These are phyloP conservation scores for Cheilosia grossa DNA, from an alignment of 2,888 invertebrate genomes.

Conservation along the genomic window DNA sequence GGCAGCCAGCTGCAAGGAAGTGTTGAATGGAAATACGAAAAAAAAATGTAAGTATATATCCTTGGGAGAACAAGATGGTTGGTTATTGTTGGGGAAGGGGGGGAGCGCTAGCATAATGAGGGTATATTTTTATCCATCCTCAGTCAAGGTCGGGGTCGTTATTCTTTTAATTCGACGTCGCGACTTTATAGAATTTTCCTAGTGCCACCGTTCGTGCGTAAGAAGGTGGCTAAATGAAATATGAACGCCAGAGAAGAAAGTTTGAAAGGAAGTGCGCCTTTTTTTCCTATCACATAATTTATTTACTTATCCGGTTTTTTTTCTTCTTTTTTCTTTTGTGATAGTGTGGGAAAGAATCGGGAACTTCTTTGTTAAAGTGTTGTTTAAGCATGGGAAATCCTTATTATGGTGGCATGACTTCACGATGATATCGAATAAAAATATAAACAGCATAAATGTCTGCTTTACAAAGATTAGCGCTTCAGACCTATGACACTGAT, in stretches of 20 bases:
- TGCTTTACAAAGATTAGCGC: too few species aligned
- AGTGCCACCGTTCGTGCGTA: conserved; percentile 75
- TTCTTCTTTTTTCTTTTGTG: background rate
- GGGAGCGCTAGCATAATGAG: conserved; percentile 62
- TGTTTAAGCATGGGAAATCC: background rate
- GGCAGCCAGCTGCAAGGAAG: conserved; percentile 73
- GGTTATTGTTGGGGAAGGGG: conserved; percentile 24
- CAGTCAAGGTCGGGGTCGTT: conserved; percentile 80
- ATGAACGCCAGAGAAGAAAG: conserved; percentile 38
- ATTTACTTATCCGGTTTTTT: conserved; percentile 40
- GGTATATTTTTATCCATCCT: conserved; percentile 69
- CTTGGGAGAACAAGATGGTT: conserved; percentile 57
- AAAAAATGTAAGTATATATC: conserved; percentile 66
- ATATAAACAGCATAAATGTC: too few species aligned
- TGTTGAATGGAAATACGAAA: conserved; percentile 59
- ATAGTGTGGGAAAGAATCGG: conserved; percentile 23
- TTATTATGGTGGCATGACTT: background rate
- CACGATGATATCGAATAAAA: too few species aligned
- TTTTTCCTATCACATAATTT: conserved; percentile 46
- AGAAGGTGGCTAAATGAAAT: conserved; percentile 66
- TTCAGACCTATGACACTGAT: too few species aligned
- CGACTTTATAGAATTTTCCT: conserved; percentile 76
- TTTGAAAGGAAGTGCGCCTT: conserved; percentile 54
- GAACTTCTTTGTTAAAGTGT: background rate
- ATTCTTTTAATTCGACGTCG: conserved; percentile 79